phyloP scores from a whole-genome alignment of 1,140 invertebrate species.

The Trichoplusia ni region DNA sequence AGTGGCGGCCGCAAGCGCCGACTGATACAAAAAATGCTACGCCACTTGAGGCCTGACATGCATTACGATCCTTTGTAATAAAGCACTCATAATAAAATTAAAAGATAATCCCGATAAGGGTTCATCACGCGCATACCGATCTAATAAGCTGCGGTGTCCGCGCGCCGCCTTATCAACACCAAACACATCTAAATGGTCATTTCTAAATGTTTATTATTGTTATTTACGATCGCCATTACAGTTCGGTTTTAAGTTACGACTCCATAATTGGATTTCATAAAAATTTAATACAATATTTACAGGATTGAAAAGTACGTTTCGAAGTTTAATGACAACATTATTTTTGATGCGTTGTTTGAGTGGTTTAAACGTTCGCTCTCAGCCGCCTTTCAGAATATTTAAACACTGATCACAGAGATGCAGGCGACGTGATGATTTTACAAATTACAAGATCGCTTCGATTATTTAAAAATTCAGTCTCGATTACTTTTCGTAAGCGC shows the following conservation, averaged over 20 bases:
- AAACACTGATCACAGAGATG: conserved; percentile 12
- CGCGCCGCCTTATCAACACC: conserved; percentile 32
- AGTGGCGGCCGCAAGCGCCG: conserved; percentile 56
- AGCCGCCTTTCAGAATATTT: conserved; percentile 20
- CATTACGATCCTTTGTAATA: conserved; percentile 29
- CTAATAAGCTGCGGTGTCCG: conserved; percentile 23
- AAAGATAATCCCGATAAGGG: conserved; percentile 31
- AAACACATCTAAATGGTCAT: conserved; percentile 52
- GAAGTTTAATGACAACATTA: conserved; percentile 24
- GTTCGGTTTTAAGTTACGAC: conserved; percentile 40
- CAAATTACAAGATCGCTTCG: background rate
- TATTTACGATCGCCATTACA: conserved; percentile 36
- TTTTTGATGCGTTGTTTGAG: conserved; percentile 20
- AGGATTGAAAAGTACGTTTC: conserved; percentile 21
- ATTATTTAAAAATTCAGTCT: background rate
- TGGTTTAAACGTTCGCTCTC: conserved; percentile 12
- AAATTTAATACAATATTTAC: conserved; percentile 30
- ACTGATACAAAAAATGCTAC: conserved; percentile 44
- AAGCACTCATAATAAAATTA: conserved; percentile 44
- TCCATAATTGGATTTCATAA: conserved; percentile 49
- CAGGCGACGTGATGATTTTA: conserved; percentile 7
- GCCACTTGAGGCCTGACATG: conserved; percentile 27
- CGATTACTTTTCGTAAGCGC: conserved; percentile 6
- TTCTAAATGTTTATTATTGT: conserved; percentile 49
- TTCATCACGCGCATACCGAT: conserved; percentile 34